Evolutionary conservation across 2,888 invertebrate genomes (phyloP).

Genomic region (Pseudococcus longispinus): DNA sequence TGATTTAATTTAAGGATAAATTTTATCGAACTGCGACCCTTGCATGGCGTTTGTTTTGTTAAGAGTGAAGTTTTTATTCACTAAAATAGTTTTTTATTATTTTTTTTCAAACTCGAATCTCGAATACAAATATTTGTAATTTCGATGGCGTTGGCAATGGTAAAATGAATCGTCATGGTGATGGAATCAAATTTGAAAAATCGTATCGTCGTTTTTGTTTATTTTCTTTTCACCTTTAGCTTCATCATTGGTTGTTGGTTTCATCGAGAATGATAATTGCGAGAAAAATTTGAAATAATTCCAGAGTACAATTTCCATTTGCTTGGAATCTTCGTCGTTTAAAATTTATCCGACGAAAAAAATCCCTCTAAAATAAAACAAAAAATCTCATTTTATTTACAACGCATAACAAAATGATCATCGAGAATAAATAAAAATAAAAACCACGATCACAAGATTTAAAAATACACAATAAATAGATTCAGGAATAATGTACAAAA

Average conservation of each 20-base stretch:
- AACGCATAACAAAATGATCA: background rate
- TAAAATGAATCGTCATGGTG: background rate
- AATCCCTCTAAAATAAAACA: background rate
- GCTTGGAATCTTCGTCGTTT: too few relatives aligned
- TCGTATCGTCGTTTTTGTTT: background rate
- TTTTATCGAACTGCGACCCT: background rate
- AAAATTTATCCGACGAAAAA: background rate
- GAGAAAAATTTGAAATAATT: too few relatives aligned
- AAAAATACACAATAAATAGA: background rate
- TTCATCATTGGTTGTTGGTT: too few relatives aligned
- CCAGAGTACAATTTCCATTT: too few relatives aligned
- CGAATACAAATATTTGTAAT: slow-evolving; percentile 24
- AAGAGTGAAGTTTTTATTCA: background rate
- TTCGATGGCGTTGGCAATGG: background rate
- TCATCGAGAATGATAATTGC: too few relatives aligned
- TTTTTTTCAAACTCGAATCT: background rate
- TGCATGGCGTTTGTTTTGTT: slow-evolving; percentile 15
- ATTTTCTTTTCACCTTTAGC: background rate
- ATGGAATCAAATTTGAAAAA: background rate
- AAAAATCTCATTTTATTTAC: background rate
- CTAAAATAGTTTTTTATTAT: background rate
- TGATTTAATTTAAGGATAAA: slow-evolving; percentile 31
- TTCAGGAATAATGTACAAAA: background rate
- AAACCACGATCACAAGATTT: background rate
- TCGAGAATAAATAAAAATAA: background rate